Evolutionary conservation across 2,113 vertebrate genomes (phyloP).

Genomic region (Sceloporus tristichus): DNA sequence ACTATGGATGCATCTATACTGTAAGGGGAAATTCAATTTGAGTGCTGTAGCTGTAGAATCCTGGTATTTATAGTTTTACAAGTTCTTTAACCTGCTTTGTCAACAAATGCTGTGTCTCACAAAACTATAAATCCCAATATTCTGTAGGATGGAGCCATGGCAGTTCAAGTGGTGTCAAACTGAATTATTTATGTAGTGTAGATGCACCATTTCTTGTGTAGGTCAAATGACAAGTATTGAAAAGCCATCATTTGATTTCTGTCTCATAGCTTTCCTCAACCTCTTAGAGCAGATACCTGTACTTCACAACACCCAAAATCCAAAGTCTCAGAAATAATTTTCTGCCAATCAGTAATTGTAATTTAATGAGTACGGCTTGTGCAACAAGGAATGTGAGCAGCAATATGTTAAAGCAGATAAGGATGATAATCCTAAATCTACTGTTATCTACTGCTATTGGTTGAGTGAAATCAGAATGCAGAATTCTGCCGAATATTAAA

Average conservation of each 20-base stretch:
- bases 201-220: too few relatives aligned
- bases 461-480: neutral
- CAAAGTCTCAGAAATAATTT: neutral
- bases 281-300: neutral
- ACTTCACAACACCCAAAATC: slow-evolving; percentile 8
- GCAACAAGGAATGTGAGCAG: slow-evolving; percentile 25
- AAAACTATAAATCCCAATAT: too few relatives aligned
- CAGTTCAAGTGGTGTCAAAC: too few relatives aligned
- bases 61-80: too few relatives aligned
- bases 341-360: slow-evolving; percentile 30
- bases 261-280: neutral
- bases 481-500: slow-evolving; percentile 18
- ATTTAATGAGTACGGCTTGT: slow-evolving; percentile 20
- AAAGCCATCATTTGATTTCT: neutral
- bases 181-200: too few relatives aligned
- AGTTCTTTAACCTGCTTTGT: too few relatives aligned
- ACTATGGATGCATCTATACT: neutral
- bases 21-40: neutral
- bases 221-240: neutral
- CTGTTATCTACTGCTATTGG: neutral
- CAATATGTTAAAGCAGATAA: slow-evolving; percentile 32
- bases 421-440: neutral
- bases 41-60: too few relatives aligned
- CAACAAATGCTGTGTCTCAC: too few relatives aligned
- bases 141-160: too few relatives aligned